These are phyloP conservation scores for Valencia hispanica DNA, from an alignment of 2,797 vertebrate genomes.

Conservation along the genomic window DNA sequence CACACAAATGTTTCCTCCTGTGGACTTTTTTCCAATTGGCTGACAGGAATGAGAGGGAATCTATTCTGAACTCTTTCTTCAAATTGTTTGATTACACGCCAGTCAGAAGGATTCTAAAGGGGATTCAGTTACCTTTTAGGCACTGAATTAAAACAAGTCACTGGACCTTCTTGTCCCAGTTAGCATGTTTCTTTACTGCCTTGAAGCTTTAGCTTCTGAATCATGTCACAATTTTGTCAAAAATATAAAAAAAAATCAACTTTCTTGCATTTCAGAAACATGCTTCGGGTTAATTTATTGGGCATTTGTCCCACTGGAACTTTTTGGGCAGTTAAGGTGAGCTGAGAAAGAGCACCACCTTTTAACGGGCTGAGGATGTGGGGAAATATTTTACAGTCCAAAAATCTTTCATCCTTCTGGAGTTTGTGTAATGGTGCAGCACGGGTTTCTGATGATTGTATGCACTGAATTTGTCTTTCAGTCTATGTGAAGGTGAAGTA, in stretches of 20 bases:
- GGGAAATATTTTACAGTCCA: constrained; percentile 21
- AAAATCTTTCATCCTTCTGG: constrained; percentile 41
- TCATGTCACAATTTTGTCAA: constrained; percentile 23
- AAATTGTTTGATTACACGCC: constrained; percentile 10
- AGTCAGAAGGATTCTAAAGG: constrained; percentile 13
- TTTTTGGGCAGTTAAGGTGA: constrained; percentile 32
- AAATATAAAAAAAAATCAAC: constrained; percentile 39
- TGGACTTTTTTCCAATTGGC: constrained; percentile 27
- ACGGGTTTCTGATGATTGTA: constrained; percentile 35
- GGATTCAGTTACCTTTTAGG: constrained; percentile 22
- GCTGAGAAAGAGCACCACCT: constrained; percentile 40
- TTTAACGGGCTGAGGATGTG: constrained; percentile 14
- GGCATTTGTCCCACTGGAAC: constrained; percentile 4
- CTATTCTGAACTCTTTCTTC: constrained; percentile 26
- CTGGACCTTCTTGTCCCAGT: constrained; percentile 24
- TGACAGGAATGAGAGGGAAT: constrained; percentile 11
- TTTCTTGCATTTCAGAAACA: constrained; percentile 61
- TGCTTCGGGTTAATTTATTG: constrained; percentile 61
- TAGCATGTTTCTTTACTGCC: constrained; percentile 7
- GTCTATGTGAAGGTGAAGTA: constrained; percentile 38
- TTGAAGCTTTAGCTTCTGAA: constrained; percentile 4
- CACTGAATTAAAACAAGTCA: constrained; percentile 33
- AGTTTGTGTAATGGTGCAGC: constrained; percentile 49
- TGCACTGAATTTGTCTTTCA: constrained; percentile 36
- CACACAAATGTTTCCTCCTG: constrained; percentile 18